Conservation (phyloP, 2,113 vertebrate genomes). For the Corythaeola cristata region DNA sequence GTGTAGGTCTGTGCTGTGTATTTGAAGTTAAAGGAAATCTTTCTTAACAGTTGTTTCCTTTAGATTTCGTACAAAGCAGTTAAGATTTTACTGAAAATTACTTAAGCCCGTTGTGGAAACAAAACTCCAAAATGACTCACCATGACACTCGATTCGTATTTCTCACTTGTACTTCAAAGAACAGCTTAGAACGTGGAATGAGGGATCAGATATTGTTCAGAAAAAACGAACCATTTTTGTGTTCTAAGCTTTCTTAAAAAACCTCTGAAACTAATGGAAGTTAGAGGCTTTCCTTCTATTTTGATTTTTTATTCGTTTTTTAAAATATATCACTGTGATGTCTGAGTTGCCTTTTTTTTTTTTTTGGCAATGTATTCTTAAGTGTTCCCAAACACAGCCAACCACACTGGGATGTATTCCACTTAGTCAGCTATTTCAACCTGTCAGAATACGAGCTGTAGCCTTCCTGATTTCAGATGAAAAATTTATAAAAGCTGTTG, state of each 20-base stretch:
- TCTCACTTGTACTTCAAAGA: neutral
- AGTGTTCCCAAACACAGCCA: neutral
- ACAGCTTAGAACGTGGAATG: neutral
- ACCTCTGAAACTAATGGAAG: neutral
- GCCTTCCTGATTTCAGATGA: conserved; percentile 41
- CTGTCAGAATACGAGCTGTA: conserved; percentile 24
- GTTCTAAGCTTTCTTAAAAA: neutral
- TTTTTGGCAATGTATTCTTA: neutral
- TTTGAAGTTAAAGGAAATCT: conserved; percentile 29
- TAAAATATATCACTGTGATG: neutral
- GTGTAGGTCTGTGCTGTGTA: neutral
- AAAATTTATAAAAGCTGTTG: conserved; percentile 58
- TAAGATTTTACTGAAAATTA: neutral
- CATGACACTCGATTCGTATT: neutral
- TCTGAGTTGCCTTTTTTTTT: neutral
- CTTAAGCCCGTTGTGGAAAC: neutral
- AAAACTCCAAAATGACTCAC: neutral
- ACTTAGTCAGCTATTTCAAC: conserved; percentile 35
- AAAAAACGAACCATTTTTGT: neutral
- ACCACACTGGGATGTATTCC: neutral
- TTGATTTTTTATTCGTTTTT: neutral
- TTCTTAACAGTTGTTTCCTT: neutral
- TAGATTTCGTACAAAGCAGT: neutral
- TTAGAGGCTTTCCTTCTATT: neutral
- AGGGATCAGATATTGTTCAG: neutral